Conservation (phyloP, 2,113 vertebrate genomes). For the Dendropsophus ebraccatus region DNA sequence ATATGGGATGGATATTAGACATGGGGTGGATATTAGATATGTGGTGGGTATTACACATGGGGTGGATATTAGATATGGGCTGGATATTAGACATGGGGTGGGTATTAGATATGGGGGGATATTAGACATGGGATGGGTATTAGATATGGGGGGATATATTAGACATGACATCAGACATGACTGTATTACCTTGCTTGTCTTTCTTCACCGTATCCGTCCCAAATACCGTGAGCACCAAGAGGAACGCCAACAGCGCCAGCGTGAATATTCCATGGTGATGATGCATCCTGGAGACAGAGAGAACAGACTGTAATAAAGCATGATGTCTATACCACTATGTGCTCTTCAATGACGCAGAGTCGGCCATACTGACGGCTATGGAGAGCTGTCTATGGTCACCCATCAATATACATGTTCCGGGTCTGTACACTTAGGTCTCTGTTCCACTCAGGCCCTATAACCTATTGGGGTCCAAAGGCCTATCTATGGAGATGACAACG, state of each 20-base stretch:
- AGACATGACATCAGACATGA: neutral
- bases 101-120: too few relatives aligned
- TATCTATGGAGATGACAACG: too few relatives aligned
- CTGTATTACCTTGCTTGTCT: conserved; percentile 76
- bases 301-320: neutral
- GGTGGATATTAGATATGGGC: too few relatives aligned
- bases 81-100: too few relatives aligned
- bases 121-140: neutral
- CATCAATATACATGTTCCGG: too few relatives aligned
- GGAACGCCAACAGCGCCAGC: conserved; percentile 71
- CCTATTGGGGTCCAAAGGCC: neutral
- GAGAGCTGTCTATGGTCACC: neutral
- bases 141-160: neutral
- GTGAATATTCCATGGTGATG: conserved; percentile 70
- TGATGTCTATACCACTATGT: neutral
- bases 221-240: conserved; percentile 75
- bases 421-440: too few relatives aligned
- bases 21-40: too few relatives aligned
- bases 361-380: neutral
- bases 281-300: conserved; percentile 71
- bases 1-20: too few relatives aligned
- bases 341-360: neutral
- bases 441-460: neutral
- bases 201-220: conserved; percentile 77
- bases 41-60: too few relatives aligned